Percentiles rank a stretch among this genome's conserved stretches.
These are phyloP conservation scores for Turdus rufiventris DNA, from an alignment of 2,113 vertebrate genomes.

Conservation along the genomic window DNA sequence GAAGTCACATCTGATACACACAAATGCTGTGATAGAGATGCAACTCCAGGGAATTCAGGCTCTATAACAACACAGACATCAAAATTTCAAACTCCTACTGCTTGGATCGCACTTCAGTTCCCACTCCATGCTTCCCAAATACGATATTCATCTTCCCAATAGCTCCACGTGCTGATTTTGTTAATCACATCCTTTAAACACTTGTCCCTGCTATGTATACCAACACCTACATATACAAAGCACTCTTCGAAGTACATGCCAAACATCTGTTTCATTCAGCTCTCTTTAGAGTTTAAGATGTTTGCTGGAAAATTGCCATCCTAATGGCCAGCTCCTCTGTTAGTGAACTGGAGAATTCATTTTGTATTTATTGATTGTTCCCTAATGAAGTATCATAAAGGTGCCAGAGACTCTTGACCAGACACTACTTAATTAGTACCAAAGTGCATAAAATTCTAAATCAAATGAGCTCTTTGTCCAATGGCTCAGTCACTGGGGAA, in stretches of 20 bases:
- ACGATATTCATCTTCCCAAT: neutral
- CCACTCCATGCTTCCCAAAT: neutral
- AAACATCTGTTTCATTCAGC: slow-evolving; percentile 52
- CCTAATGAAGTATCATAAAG: slow-evolving; percentile 60
- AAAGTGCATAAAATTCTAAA: slow-evolving; percentile 33
- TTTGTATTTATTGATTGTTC: slow-evolving; percentile 48
- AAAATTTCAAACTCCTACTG: neutral
- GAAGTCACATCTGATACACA: neutral
- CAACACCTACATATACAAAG: slow-evolving; percentile 31
- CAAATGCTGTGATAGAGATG: neutral
- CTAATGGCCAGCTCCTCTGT: slow-evolving; percentile 2
- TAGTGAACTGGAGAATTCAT: slow-evolving; percentile 46
- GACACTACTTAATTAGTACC: slow-evolving; percentile 53
- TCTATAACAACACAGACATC: neutral
- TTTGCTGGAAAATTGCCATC: slow-evolving; percentile 36
- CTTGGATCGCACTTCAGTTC: neutral
- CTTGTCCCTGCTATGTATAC: slow-evolving; percentile 9
- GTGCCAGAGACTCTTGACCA: slow-evolving; percentile 47
- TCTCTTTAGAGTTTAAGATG: slow-evolving; percentile 17
- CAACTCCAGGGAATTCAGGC: neutral
- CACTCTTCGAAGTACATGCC: neutral
- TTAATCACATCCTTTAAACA: slow-evolving; percentile 18
- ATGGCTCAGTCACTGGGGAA: neutral
- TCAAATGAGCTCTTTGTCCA: neutral
- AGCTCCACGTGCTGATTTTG: neutral